Evolutionary conservation across 2,888 invertebrate genomes (phyloP), one percentile per base, ranked within the genome.

Genomic region (Tenthredo livida): DNA sequence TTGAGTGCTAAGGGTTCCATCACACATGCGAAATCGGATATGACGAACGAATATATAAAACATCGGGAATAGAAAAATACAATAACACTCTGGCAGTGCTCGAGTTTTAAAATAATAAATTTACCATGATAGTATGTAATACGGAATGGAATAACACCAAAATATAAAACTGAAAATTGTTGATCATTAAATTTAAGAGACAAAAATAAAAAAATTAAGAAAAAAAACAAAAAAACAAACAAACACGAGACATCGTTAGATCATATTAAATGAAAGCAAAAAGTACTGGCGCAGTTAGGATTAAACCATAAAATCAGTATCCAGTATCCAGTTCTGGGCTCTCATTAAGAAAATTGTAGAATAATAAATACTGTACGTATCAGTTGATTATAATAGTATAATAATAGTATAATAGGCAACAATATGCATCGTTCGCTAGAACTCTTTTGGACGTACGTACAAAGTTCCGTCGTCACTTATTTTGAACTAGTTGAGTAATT

Each of bases 51-150:
- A 87, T 87, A 87, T 87, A 85, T 86, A 67, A 65, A 85, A 88
- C 85, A 87, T 87, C 86, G 85, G 85, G 87, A 86, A 86, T 72
- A 85, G 61, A 86, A 86, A 87, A 84, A 87, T 86, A 84, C 61
- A 77, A 84, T 86, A 87, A 86, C 85, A 88, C 87, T 67, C 80
- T 89, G 89, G 89, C 89, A 89, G 89, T 90, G 84, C 33, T 85
- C 47, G 78, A 80, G 47, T 47, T 65, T 21, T 15, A 83, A 47
- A 82, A 85, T 85, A 43, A 70, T 80, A 85, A 29, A 25, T 85
- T 85, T 43, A 25, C 72, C 43, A 43, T 40, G 40, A 10, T 33
- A 33, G 33, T n/a, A n/a, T 2, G 29, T 70, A 47, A 83, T 83
- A 25, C 58, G 33, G 50, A 50, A 25, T n/a, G 12, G 40, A 75